A percentile compares a stretch with the other conserved stretches of the same genome.
These are phyloP conservation scores for Chalcosyrphus nemorum DNA, from an alignment of 2,888 invertebrate genomes.

Conservation along the genomic window DNA sequence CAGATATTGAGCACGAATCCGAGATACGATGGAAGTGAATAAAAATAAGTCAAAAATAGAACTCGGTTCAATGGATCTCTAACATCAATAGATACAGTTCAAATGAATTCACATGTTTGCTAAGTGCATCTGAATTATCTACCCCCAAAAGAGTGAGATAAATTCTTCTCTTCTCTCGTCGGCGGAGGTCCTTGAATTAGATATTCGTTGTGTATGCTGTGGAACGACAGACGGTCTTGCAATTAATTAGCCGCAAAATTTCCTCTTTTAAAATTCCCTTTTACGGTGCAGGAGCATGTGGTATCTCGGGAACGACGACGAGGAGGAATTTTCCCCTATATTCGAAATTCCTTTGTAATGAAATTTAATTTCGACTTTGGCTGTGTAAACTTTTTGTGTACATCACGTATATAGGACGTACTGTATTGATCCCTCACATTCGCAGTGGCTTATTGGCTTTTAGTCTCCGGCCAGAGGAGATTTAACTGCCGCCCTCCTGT, in stretches of 20 bases:
- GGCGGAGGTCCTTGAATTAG: not conserved
- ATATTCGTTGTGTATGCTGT: too few species aligned
- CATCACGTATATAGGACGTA: constrained; percentile 9
- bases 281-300: not conserved
- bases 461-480: not conserved
- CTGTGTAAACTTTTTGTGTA: not conserved
- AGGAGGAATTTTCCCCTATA: not conserved
- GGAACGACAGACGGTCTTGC: not conserved
- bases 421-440: constrained; percentile 3
- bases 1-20: not conserved
- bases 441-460: constrained; percentile 21
- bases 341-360: constrained; percentile 14
- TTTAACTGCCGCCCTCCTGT: not conserved
- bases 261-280: constrained; percentile 16
- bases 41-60: not conserved
- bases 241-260: constrained; percentile 31
- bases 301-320: not conserved
- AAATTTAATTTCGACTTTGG: constrained; percentile 32
- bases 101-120: not conserved
- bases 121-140: not conserved
- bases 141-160: not conserved
- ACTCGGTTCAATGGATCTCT: not conserved
- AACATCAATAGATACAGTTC: not conserved
- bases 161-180: not conserved
- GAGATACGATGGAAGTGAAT: not conserved